These are phyloP conservation scores for Fundulus diaphanus DNA, from an alignment of 2,797 vertebrate species.

Conservation along the genomic window DNA sequence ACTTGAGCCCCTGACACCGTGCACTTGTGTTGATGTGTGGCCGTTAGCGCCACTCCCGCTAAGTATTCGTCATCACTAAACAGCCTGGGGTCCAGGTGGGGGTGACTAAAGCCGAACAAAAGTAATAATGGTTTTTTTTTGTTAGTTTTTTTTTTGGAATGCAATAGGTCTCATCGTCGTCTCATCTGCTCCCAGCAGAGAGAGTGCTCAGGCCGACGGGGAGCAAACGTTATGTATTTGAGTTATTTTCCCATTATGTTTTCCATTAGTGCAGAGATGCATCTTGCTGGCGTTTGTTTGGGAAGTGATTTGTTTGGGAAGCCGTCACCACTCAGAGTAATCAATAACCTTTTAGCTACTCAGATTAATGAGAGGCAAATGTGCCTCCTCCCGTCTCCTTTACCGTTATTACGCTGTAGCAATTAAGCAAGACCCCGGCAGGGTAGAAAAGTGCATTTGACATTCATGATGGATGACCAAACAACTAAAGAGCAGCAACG, in stretches of 20 bases:
- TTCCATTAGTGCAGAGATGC: slow-evolving; percentile 77
- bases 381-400: slow-evolving; percentile 71
- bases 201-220: slow-evolving; percentile 35
- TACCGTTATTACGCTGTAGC: slow-evolving; percentile 63
- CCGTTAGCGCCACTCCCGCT: slow-evolving; percentile 39
- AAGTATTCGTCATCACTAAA: slow-evolving; percentile 58
- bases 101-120: slow-evolving; percentile 61
- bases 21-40: slow-evolving; percentile 59
- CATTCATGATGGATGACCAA: slow-evolving; percentile 73
- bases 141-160: no score
- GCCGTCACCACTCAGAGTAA: slow-evolving; percentile 77
- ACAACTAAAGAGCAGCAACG: slow-evolving; percentile 67
- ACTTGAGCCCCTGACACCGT: slow-evolving; percentile 51
- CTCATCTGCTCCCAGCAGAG: slow-evolving; percentile 56
- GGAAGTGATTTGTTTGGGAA: slow-evolving; percentile 83
- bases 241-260: slow-evolving; percentile 78
- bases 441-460: slow-evolving; percentile 62
- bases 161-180: slow-evolving; percentile 48
- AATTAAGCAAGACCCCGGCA: slow-evolving; percentile 66
- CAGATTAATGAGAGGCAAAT: slow-evolving; percentile 83
- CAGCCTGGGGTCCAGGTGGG: slow-evolving; percentile 41
- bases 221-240: slow-evolving; percentile 53
- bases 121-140: slow-evolving; percentile 65
- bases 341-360: slow-evolving; percentile 85
- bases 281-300: slow-evolving; percentile 71